Base-by-base conservation (phyloP, 2,113 vertebrate genomes). In the Globicephala melas region DNA sequence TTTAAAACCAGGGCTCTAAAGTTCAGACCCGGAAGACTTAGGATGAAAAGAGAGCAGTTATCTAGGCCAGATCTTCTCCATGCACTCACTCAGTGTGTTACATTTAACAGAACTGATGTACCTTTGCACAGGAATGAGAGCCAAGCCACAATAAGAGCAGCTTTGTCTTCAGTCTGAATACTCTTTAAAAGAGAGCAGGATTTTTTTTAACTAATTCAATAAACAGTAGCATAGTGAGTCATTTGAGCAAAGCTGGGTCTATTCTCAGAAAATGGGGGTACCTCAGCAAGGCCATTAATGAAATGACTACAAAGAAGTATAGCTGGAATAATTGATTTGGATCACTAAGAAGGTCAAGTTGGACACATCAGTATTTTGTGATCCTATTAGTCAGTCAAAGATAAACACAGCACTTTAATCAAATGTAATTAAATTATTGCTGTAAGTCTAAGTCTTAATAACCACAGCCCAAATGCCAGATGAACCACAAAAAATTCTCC, bases 401-500 rank as follows among this genome's bases (percentile, higher is more conserved):
- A 84, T 81, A 96, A 96, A 96, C 41, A 94, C 36, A 73, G 60
- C 17, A 70, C 26, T 95, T 95, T 89, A 93, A 86, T 62, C 58
- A 95, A 95, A 94, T 67, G 20, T 41, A 96, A 96, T 92, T 97
- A 96, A 94, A 95, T 92, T 94, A 88, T 50, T 87, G 38, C 44
- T 90, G 0, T 87, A 92, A 96, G 44, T 94, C 53, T 58, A 95
- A 89, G n/a, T 93, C 28, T 95, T 93, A 84, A 95, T 58, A 95
- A 83, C 50, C 13, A 84, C 28, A 67, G 28, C 17, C 77, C 96
- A 96, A 97, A 96, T 95, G 33, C 36, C 70, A 90, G 41, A 17
- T 77, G 58, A 85, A 90, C 15, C 38, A 90, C 62, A 79, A 41
- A 92, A 91, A 91, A 84, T n/a, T 63, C 3, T 38, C 21, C 68